Base-by-base conservation (phyloP, 35 echinoderm and acorn worm species). In the Stichopus chloronotus region DNA sequence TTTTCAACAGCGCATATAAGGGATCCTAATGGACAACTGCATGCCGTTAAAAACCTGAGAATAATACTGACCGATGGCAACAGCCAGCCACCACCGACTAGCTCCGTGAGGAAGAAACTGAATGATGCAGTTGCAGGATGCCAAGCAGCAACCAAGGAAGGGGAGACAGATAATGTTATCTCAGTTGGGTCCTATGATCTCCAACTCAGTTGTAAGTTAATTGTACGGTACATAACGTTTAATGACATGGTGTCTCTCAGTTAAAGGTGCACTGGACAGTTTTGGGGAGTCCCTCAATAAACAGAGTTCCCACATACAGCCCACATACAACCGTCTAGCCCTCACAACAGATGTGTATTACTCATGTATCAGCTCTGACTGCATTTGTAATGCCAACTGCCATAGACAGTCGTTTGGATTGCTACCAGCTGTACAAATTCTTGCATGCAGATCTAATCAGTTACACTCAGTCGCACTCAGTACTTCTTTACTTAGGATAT, bases 181-280 rank as follows among this genome's bases (percentile, higher is more conserved):
- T 85, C 92, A 9, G 95, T 95, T 9, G 97, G 97, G 11, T 95
- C 95, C n/a, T 96, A 99, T 91, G 95, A 99, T 68, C 95, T 99
- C 6, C 97, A 99, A 54, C 83, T 99, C 20, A 96, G 95, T 74
- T 53, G 97, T 99, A 87, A 94, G 94, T 96, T 30, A 59, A 65
- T 30, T n/a, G 30, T 43, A 43, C 3, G 4, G 22, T 16, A 72
- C 22, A 16, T 13, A 16, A 21, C 22, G 1, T 72, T 72, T 13
- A 82, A 52, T 82, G 17, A 13, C 4, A 2, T 72, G 13, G 30
- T 43, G 3, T 43, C 30, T 43, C 30, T 43, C 30, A 43, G 30
- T 43, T 0, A 43, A 1, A 43, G 30, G 1, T 43, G 30, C 3
- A 43, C 30, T 3, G 30, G 30, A 43, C 30, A 43, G 30, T 43